Evolutionary conservation across 2,888 invertebrate species (phyloP).

Genomic region (Polyommatus iphigenia): DNA sequence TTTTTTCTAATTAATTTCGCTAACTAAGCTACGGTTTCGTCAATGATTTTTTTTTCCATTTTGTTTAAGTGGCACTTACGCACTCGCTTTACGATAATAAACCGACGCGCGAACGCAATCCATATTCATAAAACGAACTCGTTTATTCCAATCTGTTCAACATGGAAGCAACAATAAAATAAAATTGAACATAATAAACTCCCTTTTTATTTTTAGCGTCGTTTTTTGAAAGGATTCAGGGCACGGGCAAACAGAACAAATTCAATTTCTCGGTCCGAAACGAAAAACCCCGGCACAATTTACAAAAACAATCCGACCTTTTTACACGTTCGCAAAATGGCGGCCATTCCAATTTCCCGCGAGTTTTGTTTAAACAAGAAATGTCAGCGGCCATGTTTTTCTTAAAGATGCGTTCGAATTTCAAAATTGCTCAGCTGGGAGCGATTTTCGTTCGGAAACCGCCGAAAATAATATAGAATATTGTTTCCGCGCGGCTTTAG

Average conservation of each 20-base stretch:
- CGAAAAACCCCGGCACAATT: constrained; percentile 55
- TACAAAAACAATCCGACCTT: constrained; percentile 66
- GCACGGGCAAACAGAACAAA: constrained; percentile 64
- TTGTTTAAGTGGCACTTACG: constrained; percentile 14
- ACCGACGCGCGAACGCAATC: background rate
- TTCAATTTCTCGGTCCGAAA: constrained; percentile 61
- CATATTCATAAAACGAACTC: constrained; percentile 18
- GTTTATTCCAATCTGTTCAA: constrained; percentile 21
- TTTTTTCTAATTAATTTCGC: background rate
- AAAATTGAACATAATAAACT: constrained; percentile 13
- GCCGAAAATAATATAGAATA: constrained; percentile 59
- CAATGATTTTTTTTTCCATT: background rate
- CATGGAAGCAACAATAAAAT: constrained; percentile 15
- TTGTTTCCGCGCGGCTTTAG: constrained; percentile 51
- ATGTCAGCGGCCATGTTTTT: constrained; percentile 33
- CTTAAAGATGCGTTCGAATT: constrained; percentile 33
- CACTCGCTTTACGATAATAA: constrained; percentile 12
- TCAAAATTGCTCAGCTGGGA: constrained; percentile 58
- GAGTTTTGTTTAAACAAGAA: constrained; percentile 36
- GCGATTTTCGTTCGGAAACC: constrained; percentile 57
- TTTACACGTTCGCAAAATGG: constrained; percentile 47
- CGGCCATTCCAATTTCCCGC: constrained; percentile 41
- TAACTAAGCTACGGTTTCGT: background rate
- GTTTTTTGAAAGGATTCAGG: constrained; percentile 44
- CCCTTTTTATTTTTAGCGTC: constrained; percentile 13